Evolutionary conservation across 1,140 invertebrate genomes (phyloP).

Genomic region (Varroa destructor): DNA sequence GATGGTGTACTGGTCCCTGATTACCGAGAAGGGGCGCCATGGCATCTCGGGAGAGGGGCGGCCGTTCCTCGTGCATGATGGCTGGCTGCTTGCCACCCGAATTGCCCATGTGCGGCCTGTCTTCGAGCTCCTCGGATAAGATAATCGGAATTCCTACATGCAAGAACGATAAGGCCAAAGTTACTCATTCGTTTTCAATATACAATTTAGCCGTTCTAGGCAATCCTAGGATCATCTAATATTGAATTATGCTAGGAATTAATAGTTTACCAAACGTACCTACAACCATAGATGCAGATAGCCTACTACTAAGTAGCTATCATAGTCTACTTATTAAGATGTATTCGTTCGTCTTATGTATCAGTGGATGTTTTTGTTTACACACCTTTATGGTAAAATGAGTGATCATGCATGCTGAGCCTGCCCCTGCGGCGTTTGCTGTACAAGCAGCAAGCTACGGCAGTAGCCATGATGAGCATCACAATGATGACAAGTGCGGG

Average conservation of each 20-base stretch:
- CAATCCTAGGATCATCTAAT: no score
- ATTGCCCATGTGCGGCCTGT: conserved; percentile 54
- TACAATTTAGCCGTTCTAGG: no score
- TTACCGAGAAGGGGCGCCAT: conserved; percentile 50
- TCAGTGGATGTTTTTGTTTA: no score
- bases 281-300: no score
- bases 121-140: conserved; percentile 77
- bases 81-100: conserved; percentile 74
- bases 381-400: conserved; percentile 43
- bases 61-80: conserved; percentile 82
- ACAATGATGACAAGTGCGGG: conserved; percentile 73
- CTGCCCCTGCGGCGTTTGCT: conserved; percentile 64
- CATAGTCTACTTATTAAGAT: no score
- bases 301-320: no score
- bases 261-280: no score
- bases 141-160: conserved; percentile 86
- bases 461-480: conserved; percentile 69
- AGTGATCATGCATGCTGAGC: conserved; percentile 53
- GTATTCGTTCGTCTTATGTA: no score
- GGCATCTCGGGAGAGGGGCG: conserved; percentile 62
- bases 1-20: conserved; percentile 45
- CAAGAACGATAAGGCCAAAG: conserved; percentile 43
- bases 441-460: conserved; percentile 77
- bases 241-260: no score
- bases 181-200: not conserved